Evolutionary conservation across 92 coral and sea anemone species (phyloP), one percentile per base, ranked within the genome.

Genomic region (Epizoanthus stellaris): DNA sequence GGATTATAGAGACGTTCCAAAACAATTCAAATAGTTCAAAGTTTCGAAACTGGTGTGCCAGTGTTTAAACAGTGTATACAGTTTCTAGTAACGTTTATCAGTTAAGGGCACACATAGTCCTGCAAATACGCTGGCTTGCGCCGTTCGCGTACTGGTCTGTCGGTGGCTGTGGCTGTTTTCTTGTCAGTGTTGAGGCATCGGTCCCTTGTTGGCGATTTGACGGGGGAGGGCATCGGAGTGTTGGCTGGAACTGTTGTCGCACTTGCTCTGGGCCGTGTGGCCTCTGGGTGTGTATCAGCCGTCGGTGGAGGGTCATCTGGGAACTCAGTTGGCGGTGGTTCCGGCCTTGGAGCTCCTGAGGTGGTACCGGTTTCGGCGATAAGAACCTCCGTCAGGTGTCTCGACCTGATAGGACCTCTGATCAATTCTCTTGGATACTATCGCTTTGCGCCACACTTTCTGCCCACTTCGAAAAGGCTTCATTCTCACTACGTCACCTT

Each of bases 301-400:
- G 13, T 61, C 2, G 63, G 15, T 76, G 69, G 67, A 20, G 82
- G 67, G 16, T 76, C 66, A 16, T 61, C 66, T 61, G 23, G 66
- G 25, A n/a, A 17, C 66, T 9, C 66, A 16, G 6, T 61, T n/a
- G 25, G 66, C 20, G 81, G 20, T 76, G 74, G 23, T 47, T 87
- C 85, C 39, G n/a, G n/a, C n/a, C n/a, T 56, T 12, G 11, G 80
- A 68, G 47, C 79, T 89, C 70, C 77, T 77, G 53, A 89, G 65
- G 75, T 89, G 92, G 45, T 56, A 57, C 14, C 85, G 75, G 73
- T 83, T 89, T 9, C 89, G 80, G 36, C 89, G 81, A 73, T 85
- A 85, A 14, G 70, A 54, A 15, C 85, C 85, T n/a, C 92, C 89
- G 38, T 89, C 89, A 16, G 85, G 85, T 21, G 86, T 85, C 39